Evolutionary conservation across 2,888 invertebrate genomes (phyloP), one percentile per base, ranked within the genome.

Genomic region (Agrotis ipsilon): DNA sequence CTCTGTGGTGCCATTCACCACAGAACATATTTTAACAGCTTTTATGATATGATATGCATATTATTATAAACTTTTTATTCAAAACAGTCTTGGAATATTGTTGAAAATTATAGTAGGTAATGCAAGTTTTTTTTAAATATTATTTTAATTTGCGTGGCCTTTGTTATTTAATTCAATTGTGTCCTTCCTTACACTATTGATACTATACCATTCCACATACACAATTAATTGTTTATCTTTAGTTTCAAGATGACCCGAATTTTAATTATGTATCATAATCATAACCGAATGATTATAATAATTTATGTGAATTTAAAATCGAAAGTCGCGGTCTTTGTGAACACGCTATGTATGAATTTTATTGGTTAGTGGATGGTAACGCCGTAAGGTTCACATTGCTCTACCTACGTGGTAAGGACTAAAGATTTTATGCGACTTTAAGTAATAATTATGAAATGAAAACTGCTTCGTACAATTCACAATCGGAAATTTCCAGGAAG

Each of bases 141-240:
- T n/a, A 16, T 55, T 11, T 32, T 32, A 32, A n/a, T 51, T 52
- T 24, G n/a, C 49, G 11, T 63, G 69, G 66, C 63, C 63, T 71
- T 76, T 71, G 45, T 55, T 51, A 65, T 68, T 70, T 65, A 63
- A 77, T 55, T 77, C 68, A 45, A 52, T 57, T 51, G 32, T 60
- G 68, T 77, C 60, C 49, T 69, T 77, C 60, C 49, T 69, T 68
- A 67, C 57, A n/a, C 27, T 13, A 4, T 7, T 27, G 11, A 54
- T 27, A n/a, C 5, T 54, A 66, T 62, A 69, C 54, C 27, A 67
- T 74, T 69, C 60, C 24, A 57, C 74, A 39, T 51, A 39, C 9
- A 39, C 5, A 9, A 63, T 49, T 67, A 21, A 18, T 14, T 46
- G 21, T 51, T 43, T 68, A 39, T 72, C 16, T 69, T 63, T 49